Evolutionary conservation across 2,888 invertebrate genomes (phyloP).

Genomic region (Aphidoletes aphidimyza): DNA sequence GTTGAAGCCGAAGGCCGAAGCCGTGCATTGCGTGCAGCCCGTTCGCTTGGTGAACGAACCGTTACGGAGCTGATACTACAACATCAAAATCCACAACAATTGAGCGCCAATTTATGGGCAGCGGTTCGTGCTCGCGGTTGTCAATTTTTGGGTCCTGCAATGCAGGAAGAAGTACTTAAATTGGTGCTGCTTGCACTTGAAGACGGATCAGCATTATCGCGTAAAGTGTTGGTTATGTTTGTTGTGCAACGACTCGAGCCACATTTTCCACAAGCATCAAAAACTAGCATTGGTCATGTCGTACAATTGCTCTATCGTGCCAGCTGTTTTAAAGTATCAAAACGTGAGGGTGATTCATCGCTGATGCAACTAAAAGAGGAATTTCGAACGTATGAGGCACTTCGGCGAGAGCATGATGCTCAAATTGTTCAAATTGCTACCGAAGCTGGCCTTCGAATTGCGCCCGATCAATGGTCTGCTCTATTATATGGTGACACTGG

Average conservation of each 20-base stretch:
- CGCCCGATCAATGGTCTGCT: conserved; percentile 98
- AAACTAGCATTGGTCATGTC: conserved; percentile 99
- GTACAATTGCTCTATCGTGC: conserved; percentile 97
- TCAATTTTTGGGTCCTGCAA: conserved; percentile 97
- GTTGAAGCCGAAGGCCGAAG: conserved; percentile 88
- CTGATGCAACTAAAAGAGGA: conserved; percentile 98
- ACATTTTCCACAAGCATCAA: conserved; percentile 95
- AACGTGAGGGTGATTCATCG: conserved; percentile 95
- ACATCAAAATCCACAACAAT: conserved; percentile 95
- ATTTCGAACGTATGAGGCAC: conserved; percentile 91
- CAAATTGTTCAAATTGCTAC: conserved; percentile 99
- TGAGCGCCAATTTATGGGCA: conserved; percentile 94
- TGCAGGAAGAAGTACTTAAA: conserved; percentile 98
- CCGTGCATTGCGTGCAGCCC: conserved; percentile 81
- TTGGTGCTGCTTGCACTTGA: conserved; percentile 92
- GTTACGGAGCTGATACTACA: conserved; percentile 93
- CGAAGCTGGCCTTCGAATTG: conserved; percentile 95
- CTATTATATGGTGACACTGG: conserved; percentile 93
- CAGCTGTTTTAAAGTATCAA: conserved; percentile 98
- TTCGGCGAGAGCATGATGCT: conserved; percentile 95
- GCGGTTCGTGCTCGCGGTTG: conserved; percentile 96
- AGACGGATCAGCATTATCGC: conserved; percentile 92
- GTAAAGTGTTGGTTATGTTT: conserved; percentile 97
- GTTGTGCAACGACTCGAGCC: conserved; percentile 96
- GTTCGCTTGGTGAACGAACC: conserved; percentile 88